Evolutionary conservation across 2,797 vertebrate genomes (phyloP).

Genomic region (Protosalanx chinensis): DNA sequence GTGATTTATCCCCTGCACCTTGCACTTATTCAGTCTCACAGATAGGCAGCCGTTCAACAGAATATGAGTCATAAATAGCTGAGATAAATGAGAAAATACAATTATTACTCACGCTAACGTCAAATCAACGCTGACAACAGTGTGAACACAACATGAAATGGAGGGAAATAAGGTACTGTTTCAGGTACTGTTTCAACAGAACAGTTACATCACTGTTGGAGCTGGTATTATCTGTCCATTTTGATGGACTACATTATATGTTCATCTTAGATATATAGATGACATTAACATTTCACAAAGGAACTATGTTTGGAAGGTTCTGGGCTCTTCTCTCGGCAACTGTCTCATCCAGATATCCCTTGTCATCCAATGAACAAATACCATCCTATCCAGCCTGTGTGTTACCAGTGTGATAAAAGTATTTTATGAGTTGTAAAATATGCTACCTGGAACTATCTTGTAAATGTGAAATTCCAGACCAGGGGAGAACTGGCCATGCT

Average conservation of each 20-base stretch:
- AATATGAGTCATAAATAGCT: background rate
- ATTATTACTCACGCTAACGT: slow-evolving; percentile 11
- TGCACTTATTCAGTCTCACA: slow-evolving; percentile 18
- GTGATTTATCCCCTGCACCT: slow-evolving; percentile 19
- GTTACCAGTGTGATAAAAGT: slow-evolving; percentile 23
- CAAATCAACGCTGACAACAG: background rate
- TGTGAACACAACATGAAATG: background rate
- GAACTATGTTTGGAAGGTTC: slow-evolving; percentile 5
- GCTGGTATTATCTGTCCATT: slow-evolving; percentile 28
- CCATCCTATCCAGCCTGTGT: slow-evolving; percentile 11
- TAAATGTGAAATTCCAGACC: slow-evolving; percentile 51
- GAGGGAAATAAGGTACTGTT: too few species aligned
- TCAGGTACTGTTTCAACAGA: slow-evolving; percentile 37
- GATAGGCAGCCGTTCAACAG: slow-evolving; percentile 1
- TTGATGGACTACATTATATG: slow-evolving; percentile 30
- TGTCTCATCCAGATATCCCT: slow-evolving; percentile 18
- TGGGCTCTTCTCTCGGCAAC: slow-evolving; percentile 5
- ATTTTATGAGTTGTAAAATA: slow-evolving; percentile 43
- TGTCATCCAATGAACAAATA: slow-evolving; percentile 11
- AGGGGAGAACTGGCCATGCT: slow-evolving; percentile 40
- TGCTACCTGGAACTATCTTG: slow-evolving; percentile 39
- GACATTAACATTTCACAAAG: slow-evolving; percentile 16
- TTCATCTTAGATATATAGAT: slow-evolving; percentile 4
- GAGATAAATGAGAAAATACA: slow-evolving; percentile 7
- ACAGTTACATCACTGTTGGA: slow-evolving; percentile 33